phyloP scores from a whole-genome alignment of 1,140 invertebrate species.

The Dreissena polymorpha region DNA sequence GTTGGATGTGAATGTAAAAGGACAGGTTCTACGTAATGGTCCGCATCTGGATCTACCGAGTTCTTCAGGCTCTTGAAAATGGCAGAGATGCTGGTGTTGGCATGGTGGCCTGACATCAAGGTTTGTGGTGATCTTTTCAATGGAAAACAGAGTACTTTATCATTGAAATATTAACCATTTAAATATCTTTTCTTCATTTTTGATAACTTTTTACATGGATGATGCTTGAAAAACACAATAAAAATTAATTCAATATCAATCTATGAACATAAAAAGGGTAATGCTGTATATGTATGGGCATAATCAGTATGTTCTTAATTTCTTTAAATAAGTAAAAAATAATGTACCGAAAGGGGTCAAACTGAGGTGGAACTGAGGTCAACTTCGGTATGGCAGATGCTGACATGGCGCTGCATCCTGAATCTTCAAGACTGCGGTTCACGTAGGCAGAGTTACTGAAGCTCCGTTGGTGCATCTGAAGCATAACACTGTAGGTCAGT shows the following conservation, averaged over 20 bases:
- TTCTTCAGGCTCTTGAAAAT: constrained; percentile 40
- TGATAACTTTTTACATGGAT: too few relatives aligned
- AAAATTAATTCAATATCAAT: too few relatives aligned
- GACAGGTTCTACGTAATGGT: background rate
- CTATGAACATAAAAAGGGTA: too few relatives aligned
- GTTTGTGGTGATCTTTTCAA: background rate
- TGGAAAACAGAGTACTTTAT: too few relatives aligned
- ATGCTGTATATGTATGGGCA: too few relatives aligned
- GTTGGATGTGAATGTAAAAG: too few relatives aligned
- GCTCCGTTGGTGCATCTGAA: background rate
- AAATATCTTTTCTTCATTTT: too few relatives aligned
- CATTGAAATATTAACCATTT: too few relatives aligned
- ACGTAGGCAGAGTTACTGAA: background rate
- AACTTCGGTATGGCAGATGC: constrained; percentile 24
- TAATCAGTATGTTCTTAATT: too few relatives aligned
- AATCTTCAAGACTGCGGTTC: background rate
- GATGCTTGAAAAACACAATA: too few relatives aligned
- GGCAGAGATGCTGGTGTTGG: background rate
- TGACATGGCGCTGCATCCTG: constrained; percentile 1
- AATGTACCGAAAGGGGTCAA: constrained; percentile 23
- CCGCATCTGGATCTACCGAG: background rate
- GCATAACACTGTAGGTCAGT: background rate
- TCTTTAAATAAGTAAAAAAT: too few relatives aligned
- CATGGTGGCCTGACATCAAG: background rate
- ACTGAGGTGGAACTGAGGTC: background rate